These are phyloP conservation scores for Anguilla rostrata DNA, from an alignment of 2,113 vertebrate species.

Conservation along the genomic window DNA sequence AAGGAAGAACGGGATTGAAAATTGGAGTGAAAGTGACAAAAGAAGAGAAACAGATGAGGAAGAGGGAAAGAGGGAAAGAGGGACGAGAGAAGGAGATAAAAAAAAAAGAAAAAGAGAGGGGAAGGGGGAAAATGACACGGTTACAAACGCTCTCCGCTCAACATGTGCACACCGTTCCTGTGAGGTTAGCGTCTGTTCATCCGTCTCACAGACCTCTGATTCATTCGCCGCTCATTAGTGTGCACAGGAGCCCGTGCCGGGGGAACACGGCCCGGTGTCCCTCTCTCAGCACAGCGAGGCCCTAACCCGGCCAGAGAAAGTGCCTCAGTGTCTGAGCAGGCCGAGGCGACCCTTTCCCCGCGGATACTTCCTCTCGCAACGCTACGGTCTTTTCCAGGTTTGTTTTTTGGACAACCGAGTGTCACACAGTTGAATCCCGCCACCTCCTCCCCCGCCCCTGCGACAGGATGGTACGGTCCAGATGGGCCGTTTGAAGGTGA, in stretches of 20 bases:
- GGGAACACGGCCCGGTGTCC: not conserved
- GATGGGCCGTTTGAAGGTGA: constrained; percentile 5
- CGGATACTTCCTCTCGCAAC: too few relatives aligned
- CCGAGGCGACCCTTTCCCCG: too few relatives aligned
- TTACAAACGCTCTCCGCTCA: not conserved
- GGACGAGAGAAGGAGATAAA: not conserved
- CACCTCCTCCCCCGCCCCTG: not conserved
- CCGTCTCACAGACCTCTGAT: not conserved
- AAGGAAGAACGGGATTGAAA: not conserved
- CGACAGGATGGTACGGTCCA: not conserved
- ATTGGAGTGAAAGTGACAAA: not conserved
- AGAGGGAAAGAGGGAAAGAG: not conserved
- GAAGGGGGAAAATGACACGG: not conserved
- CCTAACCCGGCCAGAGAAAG: too few relatives aligned
- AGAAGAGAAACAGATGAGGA: not conserved
- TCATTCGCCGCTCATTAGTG: not conserved
- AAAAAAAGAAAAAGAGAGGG: not conserved
- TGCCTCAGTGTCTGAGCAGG: too few relatives aligned
- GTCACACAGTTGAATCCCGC: not conserved
- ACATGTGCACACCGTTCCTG: not conserved
- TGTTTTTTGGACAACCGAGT: not conserved
- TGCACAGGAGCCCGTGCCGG: not conserved
- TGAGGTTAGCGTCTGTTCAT: not conserved
- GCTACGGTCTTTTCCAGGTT: not conserved
- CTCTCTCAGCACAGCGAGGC: not conserved